These are phyloP conservation scores for Timema cristinae DNA, from an alignment of 2,888 invertebrate genomes.

Conservation along the genomic window DNA sequence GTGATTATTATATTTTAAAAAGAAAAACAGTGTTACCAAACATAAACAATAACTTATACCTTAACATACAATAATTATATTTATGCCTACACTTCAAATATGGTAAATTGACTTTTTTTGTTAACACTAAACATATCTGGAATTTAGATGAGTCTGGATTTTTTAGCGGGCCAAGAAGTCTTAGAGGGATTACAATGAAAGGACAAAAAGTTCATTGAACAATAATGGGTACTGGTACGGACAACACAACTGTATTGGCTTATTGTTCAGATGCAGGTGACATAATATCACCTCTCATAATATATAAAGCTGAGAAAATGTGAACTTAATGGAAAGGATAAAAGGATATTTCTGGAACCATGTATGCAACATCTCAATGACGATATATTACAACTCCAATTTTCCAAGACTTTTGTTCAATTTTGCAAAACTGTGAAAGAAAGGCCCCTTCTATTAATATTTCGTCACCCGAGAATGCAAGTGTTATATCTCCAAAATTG, in stretches of 20 bases:
- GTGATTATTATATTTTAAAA: too few species aligned
- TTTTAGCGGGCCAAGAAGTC: neutral
- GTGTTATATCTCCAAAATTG: too few species aligned
- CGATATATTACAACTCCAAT: neutral
- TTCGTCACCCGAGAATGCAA: too few species aligned
- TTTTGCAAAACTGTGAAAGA: conserved; percentile 3
- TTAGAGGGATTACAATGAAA: neutral
- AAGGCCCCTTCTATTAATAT: neutral
- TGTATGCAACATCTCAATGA: neutral
- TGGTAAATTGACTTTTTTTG: too few species aligned
- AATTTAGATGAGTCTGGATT: conserved; percentile 9
- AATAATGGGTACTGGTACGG: conserved; percentile 2
- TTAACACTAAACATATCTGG: neutral
- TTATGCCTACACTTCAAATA: too few species aligned
- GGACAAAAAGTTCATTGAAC: neutral
- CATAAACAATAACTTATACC: too few species aligned
- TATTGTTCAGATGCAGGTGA: conserved; percentile 1
- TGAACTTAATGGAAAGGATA: conserved; percentile 1
- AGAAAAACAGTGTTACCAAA: too few species aligned
- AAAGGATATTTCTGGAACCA: neutral
- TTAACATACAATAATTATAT: too few species aligned
- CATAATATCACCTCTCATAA: neutral
- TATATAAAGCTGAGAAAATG: conserved; percentile 2
- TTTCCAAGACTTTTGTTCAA: neutral
- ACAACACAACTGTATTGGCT: neutral